Conservation (phyloP, 2,797 vertebrate species). For the Halcyon leucocephala region DNA sequence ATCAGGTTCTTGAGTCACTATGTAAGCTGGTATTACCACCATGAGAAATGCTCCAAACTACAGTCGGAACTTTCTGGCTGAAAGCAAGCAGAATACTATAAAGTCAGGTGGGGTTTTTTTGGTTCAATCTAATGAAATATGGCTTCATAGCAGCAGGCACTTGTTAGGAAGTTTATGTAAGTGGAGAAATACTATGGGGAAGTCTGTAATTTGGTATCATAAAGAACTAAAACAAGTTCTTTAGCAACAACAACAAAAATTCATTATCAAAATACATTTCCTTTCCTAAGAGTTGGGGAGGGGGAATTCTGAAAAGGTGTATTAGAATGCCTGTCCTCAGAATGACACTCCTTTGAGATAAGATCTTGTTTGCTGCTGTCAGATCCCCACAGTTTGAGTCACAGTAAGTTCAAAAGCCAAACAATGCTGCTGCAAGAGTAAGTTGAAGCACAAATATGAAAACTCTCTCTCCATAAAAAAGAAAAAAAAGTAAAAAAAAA, state of each 20-base stretch:
- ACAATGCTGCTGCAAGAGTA: neutral
- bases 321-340: neutral
- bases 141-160: neutral
- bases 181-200: neutral
- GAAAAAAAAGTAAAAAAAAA: neutral
- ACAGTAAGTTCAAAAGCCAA: neutral
- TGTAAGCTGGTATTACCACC: neutral
- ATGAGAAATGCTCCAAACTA: neutral
- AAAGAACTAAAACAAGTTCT: neutral
- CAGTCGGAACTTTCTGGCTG: neutral
- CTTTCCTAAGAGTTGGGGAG: neutral
- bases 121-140: neutral
- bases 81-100: neutral
- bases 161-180: neutral
- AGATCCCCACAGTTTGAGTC: neutral
- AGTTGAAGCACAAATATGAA: neutral
- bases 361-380: neutral
- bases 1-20: neutral
- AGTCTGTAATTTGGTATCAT: neutral
- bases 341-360: neutral
- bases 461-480: neutral
- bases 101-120: neutral
- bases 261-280: neutral
- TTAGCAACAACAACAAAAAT: neutral
- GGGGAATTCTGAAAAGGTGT: neutral